phyloP scores from a whole-genome alignment of 2,113 vertebrate genomes.

The western clawed frog (Xenopus tropicalis) region DNA sequence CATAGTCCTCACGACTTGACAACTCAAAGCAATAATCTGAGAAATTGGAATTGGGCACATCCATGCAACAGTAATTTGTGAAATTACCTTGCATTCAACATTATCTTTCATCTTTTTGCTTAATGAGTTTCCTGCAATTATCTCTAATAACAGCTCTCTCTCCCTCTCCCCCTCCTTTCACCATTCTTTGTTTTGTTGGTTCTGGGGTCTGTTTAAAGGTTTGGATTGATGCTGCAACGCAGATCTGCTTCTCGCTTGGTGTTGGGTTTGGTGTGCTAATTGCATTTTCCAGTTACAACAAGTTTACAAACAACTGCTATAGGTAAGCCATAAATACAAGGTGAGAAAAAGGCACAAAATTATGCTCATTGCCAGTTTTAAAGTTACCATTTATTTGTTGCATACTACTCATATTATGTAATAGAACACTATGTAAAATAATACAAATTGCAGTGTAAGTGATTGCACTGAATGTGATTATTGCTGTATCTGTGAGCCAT shows the following conservation, averaged over 20 bases:
- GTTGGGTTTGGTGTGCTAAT: constrained; percentile 84
- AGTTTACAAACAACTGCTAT: constrained; percentile 85
- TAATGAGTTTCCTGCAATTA: constrained; percentile 74
- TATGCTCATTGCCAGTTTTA: too few species aligned
- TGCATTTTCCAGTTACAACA: constrained; percentile 84
- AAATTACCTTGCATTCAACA: constrained; percentile 75
- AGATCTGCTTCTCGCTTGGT: constrained; percentile 83
- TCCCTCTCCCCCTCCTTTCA: constrained; percentile 52
- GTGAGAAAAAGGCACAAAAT: constrained; percentile 4
- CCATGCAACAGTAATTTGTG: constrained; percentile 71
- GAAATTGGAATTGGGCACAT: constrained; percentile 74
- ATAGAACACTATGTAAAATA: too few species aligned
- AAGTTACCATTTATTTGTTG: too few species aligned
- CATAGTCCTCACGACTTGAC: constrained; percentile 36
- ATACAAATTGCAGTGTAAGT: too few species aligned
- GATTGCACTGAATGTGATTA: too few species aligned
- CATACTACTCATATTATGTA: too few species aligned
- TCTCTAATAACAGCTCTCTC: constrained; percentile 74
- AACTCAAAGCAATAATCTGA: constrained; percentile 60
- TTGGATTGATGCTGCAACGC: constrained; percentile 78
- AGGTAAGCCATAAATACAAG: constrained; percentile 58
- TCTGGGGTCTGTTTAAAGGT: constrained; percentile 60
- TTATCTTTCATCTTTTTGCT: constrained; percentile 74
- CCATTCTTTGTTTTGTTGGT: constrained; percentile 69
- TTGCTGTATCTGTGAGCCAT: too few species aligned